These are phyloP conservation scores for Steromphala cineraria DNA, from an alignment of 2,888 invertebrate species.

Conservation along the genomic window DNA sequence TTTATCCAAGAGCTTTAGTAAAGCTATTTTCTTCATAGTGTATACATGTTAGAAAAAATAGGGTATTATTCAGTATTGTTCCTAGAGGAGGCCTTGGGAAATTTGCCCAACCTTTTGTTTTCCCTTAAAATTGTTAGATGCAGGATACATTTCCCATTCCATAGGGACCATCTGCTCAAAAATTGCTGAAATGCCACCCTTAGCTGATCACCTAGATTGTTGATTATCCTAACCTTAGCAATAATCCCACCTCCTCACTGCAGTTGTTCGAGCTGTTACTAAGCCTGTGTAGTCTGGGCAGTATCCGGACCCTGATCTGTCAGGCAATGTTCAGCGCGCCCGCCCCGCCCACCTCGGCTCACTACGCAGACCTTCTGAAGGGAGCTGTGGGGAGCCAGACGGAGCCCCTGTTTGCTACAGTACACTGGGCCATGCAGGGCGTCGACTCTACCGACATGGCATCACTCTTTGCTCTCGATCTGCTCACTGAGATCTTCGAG, in stretches of 20 bases:
- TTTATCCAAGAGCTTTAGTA: too few relatives aligned
- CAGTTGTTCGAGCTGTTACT: slow-evolving; percentile 75
- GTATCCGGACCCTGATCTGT: slow-evolving; percentile 22
- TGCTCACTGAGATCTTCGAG: slow-evolving; percentile 50
- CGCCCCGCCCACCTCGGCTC: slow-evolving; percentile 40
- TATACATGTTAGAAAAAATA: too few relatives aligned
- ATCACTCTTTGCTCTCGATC: slow-evolving; percentile 61
- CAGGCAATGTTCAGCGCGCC: slow-evolving; percentile 20
- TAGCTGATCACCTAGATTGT: too few relatives aligned
- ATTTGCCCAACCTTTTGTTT: too few relatives aligned
- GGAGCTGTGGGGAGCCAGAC: slow-evolving; percentile 48
- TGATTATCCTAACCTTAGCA: too few relatives aligned
- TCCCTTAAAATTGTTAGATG: too few relatives aligned
- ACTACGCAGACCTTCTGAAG: slow-evolving; percentile 36
- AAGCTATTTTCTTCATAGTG: too few relatives aligned
- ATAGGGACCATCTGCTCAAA: too few relatives aligned
- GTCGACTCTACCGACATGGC: slow-evolving; percentile 58
- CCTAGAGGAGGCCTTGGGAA: too few relatives aligned
- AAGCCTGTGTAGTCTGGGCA: slow-evolving; percentile 69
- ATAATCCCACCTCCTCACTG: slow-evolving; percentile 22
- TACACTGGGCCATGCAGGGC: slow-evolving; percentile 67
- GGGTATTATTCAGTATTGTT: too few relatives aligned
- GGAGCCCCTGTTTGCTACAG: slow-evolving; percentile 64
- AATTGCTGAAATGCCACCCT: too few relatives aligned
- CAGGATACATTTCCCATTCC: too few relatives aligned